These are phyloP conservation scores for Lysandra bellargus DNA, from an alignment of 2,888 invertebrate species.

Conservation along the genomic window DNA sequence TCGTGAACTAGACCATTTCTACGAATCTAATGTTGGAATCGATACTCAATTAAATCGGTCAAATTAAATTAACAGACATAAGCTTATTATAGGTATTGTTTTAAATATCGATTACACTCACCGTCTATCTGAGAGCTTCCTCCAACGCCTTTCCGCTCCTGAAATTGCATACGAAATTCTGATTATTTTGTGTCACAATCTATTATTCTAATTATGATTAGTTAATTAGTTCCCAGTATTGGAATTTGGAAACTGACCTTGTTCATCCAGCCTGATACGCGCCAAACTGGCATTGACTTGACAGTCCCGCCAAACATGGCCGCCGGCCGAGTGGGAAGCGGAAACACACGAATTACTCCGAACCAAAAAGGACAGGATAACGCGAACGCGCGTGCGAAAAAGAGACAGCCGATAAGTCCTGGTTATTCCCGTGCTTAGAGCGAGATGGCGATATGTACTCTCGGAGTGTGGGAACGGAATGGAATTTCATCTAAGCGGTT, in stretches of 20 bases:
- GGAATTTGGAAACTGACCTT: slow-evolving; percentile 68
- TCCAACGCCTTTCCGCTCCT: slow-evolving; percentile 2
- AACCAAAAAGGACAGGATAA: slow-evolving; percentile 72
- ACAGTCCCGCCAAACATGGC: slow-evolving; percentile 80
- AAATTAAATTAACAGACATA: not conserved
- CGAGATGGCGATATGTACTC: slow-evolving; percentile 65
- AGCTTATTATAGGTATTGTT: slow-evolving; percentile 19
- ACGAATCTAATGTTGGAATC: not conserved
- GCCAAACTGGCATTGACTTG: slow-evolving; percentile 78
- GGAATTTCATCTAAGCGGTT: slow-evolving; percentile 71
- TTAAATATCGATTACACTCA: slow-evolving; percentile 30
- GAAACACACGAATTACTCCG: slow-evolving; percentile 77
- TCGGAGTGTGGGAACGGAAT: slow-evolving; percentile 69
- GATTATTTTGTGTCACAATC: not conserved
- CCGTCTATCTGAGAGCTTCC: not conserved
- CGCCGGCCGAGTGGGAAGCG: slow-evolving; percentile 75
- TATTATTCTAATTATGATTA: slow-evolving; percentile 37
- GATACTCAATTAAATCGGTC: not conserved
- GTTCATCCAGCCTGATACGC: slow-evolving; percentile 66
- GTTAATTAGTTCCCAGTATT: slow-evolving; percentile 51
- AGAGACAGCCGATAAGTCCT: slow-evolving; percentile 71
- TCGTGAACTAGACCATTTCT: not conserved
- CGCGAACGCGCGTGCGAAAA: slow-evolving; percentile 65
- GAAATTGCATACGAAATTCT: slow-evolving; percentile 20
- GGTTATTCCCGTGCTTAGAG: slow-evolving; percentile 65